Conservation (phyloP, 2,113 vertebrate genomes). For the Caretta caretta region DNA sequence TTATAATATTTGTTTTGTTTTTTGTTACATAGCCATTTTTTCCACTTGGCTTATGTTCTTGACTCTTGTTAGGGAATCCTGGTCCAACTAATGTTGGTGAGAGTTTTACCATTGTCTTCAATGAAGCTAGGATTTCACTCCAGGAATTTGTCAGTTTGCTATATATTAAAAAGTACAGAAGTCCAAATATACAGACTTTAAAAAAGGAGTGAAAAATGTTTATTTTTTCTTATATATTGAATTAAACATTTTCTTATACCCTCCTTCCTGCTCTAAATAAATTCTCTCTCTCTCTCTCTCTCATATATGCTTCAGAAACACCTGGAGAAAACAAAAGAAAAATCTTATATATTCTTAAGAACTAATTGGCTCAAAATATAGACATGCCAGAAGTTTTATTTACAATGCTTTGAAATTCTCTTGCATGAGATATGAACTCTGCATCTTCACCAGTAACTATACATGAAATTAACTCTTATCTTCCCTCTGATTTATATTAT, state of each 20-base stretch:
- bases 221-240: neutral
- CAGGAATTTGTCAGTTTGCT: neutral
- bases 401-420: neutral
- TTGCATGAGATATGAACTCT: neutral
- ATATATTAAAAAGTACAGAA: neutral
- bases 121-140: neutral
- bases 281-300: neutral
- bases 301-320: neutral
- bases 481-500: neutral
- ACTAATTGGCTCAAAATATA: neutral
- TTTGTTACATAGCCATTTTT: neutral
- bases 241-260: neutral
- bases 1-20: neutral
- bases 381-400: neutral
- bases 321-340: neutral
- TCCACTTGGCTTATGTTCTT: neutral
- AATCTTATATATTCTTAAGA: neutral
- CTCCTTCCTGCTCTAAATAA: neutral
- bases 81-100: neutral
- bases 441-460: neutral
- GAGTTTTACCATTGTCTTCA: neutral
- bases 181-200: too few relatives aligned
- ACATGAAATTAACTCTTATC: neutral
- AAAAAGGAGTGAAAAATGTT: neutral
- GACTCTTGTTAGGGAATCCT: neutral